phyloP scores from a whole-genome alignment of 2,113 vertebrate genomes.

The Ophiodon elongatus region DNA sequence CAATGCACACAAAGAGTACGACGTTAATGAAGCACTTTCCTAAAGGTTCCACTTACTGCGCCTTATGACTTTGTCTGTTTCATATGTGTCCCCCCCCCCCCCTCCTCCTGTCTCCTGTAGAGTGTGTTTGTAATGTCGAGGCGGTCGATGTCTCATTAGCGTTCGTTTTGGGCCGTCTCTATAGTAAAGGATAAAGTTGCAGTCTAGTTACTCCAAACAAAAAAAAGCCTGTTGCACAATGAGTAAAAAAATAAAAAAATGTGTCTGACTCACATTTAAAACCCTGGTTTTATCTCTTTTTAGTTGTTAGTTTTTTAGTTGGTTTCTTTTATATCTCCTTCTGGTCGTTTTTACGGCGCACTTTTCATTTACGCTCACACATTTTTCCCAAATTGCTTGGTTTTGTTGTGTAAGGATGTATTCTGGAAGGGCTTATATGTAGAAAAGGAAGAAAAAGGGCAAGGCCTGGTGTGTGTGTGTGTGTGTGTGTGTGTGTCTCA shows the following conservation, averaged over 20 bases:
- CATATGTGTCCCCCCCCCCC: too few relatives aligned
- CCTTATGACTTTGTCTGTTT: neutral
- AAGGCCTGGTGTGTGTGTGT: neutral
- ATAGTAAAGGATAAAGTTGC: neutral
- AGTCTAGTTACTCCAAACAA: conserved; percentile 4
- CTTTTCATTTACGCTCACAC: neutral
- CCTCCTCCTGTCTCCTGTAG: neutral
- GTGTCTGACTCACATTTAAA: neutral
- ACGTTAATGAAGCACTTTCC: conserved; percentile 16
- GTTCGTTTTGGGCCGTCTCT: conserved; percentile 20
- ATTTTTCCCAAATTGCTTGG: conserved; percentile 4
- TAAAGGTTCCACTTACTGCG: neutral
- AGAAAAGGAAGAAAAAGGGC: conserved; percentile 11
- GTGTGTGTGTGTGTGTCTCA: neutral
- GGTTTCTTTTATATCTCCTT: neutral
- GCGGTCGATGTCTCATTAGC: neutral
- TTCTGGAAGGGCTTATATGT: neutral
- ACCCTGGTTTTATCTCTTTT: neutral
- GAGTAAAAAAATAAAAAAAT: too few relatives aligned
- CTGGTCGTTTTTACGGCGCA: neutral
- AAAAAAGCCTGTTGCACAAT: too few relatives aligned
- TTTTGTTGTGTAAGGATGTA: conserved; percentile 20
- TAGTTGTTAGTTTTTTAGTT: neutral
- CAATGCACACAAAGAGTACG: conserved; percentile 8
- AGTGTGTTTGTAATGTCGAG: neutral